Conservation (phyloP, 1,140 invertebrate species). For the Drosophila kepulauana region DNA sequence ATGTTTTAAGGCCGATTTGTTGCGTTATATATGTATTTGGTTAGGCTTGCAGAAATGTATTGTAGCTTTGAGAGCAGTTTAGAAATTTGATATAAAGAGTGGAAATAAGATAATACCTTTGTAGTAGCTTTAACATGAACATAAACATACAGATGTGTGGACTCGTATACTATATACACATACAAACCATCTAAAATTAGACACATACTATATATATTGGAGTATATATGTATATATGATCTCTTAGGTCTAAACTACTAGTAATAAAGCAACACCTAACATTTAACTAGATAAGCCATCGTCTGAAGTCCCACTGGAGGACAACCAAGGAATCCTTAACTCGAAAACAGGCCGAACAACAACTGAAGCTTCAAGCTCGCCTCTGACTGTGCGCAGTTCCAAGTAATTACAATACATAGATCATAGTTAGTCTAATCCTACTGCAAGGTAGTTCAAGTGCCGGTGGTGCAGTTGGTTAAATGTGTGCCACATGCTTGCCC, state of each 20-base stretch:
- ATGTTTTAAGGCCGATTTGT: slow-evolving; percentile 6
- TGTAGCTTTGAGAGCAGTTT: slow-evolving; percentile 1
- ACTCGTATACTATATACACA: slow-evolving; percentile 36
- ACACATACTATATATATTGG: slow-evolving; percentile 7
- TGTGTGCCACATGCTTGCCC: slow-evolving; percentile 27
- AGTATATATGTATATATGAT: slow-evolving; percentile 10
- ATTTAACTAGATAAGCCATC: slow-evolving; percentile 56
- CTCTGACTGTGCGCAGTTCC: slow-evolving; percentile 57
- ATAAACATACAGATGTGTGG: slow-evolving; percentile 3
- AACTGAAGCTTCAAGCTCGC: slow-evolving; percentile 53
- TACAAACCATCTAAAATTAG: slow-evolving; percentile 23
- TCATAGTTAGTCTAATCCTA: slow-evolving; percentile 19
- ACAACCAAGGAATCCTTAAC: slow-evolving; percentile 23
- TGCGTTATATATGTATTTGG: background rate
- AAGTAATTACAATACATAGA: slow-evolving; percentile 38
- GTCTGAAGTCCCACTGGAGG: background rate
- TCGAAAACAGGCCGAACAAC: slow-evolving; percentile 5
- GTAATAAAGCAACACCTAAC: slow-evolving; percentile 79
- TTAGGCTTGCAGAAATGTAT: slow-evolving; percentile 1
- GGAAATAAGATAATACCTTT: background rate
- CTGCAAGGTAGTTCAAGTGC: slow-evolving; percentile 45
- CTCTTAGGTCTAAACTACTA: slow-evolving; percentile 52
- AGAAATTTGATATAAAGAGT: background rate
- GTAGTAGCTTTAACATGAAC: slow-evolving; percentile 30
- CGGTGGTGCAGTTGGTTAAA: slow-evolving; percentile 59